phyloP scores from a whole-genome alignment of 2,113 vertebrate species.

The Chrysochloris asiatica region DNA sequence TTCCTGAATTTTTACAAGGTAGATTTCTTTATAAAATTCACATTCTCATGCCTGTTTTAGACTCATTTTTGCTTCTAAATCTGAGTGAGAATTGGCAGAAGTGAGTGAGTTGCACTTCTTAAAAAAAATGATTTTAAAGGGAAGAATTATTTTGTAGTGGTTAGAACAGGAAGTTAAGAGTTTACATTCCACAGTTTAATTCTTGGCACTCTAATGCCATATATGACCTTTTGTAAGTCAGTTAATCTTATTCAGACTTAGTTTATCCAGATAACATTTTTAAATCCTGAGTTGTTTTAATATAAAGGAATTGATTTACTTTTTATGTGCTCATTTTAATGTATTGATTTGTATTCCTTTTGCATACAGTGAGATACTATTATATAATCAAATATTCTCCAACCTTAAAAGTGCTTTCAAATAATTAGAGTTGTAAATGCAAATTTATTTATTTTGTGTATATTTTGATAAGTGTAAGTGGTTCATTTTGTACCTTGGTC shows the following conservation, averaged over 20 bases:
- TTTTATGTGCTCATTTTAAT: background rate
- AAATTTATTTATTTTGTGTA: background rate
- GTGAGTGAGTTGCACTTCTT: background rate
- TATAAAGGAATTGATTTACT: background rate
- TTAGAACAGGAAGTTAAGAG: slow-evolving; percentile 46
- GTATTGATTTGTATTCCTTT: slow-evolving; percentile 4
- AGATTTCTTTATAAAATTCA: slow-evolving; percentile 47
- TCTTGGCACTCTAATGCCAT: background rate
- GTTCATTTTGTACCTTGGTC: background rate
- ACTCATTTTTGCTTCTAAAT: slow-evolving; percentile 74
- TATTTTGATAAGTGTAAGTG: slow-evolving; percentile 27
- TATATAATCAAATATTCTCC: slow-evolving; percentile 45
- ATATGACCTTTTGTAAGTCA: slow-evolving; percentile 10
- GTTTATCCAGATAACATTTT: slow-evolving; percentile 49
- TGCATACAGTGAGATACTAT: slow-evolving; percentile 1
- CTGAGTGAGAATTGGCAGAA: slow-evolving; percentile 62
- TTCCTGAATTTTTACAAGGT: slow-evolving; percentile 52
- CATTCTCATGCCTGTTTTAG: slow-evolving; percentile 49
- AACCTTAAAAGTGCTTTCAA: slow-evolving; percentile 40
- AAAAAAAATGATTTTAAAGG: slow-evolving; percentile 52
- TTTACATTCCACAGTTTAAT: slow-evolving; percentile 39
- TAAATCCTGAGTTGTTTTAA: background rate
- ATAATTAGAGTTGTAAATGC: background rate
- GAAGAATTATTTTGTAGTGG: slow-evolving; percentile 41
- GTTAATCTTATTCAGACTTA: slow-evolving; percentile 31